phyloP scores from a whole-genome alignment of 2,113 vertebrate genomes.

The Saguinus midas region DNA sequence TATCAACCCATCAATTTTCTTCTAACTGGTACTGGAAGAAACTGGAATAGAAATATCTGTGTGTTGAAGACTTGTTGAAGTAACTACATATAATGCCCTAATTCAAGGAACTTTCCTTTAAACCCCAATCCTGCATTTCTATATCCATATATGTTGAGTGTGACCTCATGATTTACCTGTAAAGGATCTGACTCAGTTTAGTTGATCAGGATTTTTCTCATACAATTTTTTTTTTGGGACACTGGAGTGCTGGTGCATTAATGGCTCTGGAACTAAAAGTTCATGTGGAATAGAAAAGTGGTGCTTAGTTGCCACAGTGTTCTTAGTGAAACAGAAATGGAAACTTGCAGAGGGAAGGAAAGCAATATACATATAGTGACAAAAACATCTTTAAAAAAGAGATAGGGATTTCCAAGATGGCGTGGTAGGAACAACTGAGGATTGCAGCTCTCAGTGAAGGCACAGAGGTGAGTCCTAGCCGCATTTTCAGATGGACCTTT shows the following conservation, averaged over 20 bases:
- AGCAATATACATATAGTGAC: background rate
- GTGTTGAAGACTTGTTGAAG: background rate
- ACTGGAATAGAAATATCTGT: background rate
- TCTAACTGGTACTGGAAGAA: background rate
- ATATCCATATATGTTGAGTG: background rate
- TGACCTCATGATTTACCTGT: background rate
- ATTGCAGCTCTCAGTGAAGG: no score
- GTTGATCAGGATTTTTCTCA: background rate
- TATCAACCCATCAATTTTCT: background rate
- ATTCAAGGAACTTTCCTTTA: background rate
- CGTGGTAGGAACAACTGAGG: no score
- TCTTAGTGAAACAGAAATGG: background rate
- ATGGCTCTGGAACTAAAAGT: background rate
- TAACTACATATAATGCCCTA: background rate
- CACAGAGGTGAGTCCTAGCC: no score
- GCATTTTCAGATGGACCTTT: no score
- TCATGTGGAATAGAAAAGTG: background rate
- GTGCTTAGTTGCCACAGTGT: background rate
- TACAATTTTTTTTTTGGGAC: background rate
- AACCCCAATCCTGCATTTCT: background rate
- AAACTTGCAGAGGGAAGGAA: background rate
- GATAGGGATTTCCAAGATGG: no score
- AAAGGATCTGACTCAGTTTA: background rate
- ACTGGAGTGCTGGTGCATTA: background rate
- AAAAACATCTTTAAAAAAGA: background rate